Evolutionary conservation across 2,797 vertebrate species (phyloP).

Genomic region (Parauchenoglanis punctatus): DNA sequence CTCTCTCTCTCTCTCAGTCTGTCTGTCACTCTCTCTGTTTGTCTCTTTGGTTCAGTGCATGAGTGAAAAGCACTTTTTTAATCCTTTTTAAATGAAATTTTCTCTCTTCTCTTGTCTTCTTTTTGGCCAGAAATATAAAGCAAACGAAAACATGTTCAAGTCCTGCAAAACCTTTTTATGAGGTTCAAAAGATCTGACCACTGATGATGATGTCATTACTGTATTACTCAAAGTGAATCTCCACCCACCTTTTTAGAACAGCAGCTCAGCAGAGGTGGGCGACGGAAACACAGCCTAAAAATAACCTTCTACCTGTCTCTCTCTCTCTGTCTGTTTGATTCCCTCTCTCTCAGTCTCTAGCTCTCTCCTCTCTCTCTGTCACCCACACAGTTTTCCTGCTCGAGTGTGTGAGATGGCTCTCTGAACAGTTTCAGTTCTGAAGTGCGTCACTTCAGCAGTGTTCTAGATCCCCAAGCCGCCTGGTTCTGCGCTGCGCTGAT

Average conservation of each 20-base stretch:
- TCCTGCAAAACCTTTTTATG: not conserved
- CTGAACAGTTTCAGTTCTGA: slow-evolving; percentile 46
- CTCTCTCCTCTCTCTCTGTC: slow-evolving; percentile 2
- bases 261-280: slow-evolving; percentile 1
- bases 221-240: not conserved
- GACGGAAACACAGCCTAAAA: slow-evolving; percentile 34
- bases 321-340: not conserved
- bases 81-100: not conserved
- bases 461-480: not conserved
- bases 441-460: slow-evolving; percentile 15
- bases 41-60: not conserved
- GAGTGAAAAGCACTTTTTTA: not conserved
- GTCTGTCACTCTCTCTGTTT: no score
- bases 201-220: not conserved
- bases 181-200: not conserved
- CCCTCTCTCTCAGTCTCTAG: not conserved
- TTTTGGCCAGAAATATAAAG: not conserved
- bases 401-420: not conserved
- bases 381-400: slow-evolving; percentile 24
- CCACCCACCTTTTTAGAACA: slow-evolving; percentile 17
- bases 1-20: no score
- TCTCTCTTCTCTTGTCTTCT: not conserved
- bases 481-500: not conserved
- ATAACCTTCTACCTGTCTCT: slow-evolving; percentile 8
- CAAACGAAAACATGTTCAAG: not conserved